Evolutionary conservation across 2,113 vertebrate species (phyloP).

Genomic region (Limnothrissa miodon): DNA sequence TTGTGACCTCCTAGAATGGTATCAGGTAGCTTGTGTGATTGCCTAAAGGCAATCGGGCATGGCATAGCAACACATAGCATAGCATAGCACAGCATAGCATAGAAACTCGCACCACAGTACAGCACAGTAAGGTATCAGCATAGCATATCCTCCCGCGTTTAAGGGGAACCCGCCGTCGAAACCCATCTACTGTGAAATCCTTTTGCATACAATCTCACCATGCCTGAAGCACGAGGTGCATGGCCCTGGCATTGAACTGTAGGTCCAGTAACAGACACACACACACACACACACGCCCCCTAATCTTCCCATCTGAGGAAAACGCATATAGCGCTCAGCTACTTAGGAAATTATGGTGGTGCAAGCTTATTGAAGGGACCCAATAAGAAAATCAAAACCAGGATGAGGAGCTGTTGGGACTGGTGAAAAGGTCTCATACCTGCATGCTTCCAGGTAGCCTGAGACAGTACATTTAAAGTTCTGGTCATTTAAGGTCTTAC

Average conservation of each 20-base stretch:
- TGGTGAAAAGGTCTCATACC: not conserved
- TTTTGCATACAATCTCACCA: constrained; percentile 29
- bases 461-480: not conserved
- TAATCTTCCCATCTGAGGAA: constrained; percentile 9
- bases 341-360: not conserved
- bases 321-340: constrained; percentile 18
- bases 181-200: constrained; percentile 40
- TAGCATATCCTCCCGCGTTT: not conserved
- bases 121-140: not conserved
- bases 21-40: not conserved
- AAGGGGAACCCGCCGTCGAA: constrained; percentile 26
- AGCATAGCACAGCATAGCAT: not conserved
- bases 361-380: not conserved
- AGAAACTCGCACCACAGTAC: not conserved
- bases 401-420: not conserved
- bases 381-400: constrained; percentile 5
- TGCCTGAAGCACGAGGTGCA: constrained; percentile 2
- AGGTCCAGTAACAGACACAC: constrained; percentile 13
- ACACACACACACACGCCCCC: constrained; percentile 1
- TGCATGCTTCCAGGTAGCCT: not conserved
- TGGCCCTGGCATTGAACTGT: constrained; percentile 18
- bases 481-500: not conserved
- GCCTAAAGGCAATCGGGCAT: not conserved
- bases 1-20: constrained; percentile 7
- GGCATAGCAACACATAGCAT: not conserved